phyloP scores from a whole-genome alignment of 2,113 vertebrate genomes.

The Redunca redunca region DNA sequence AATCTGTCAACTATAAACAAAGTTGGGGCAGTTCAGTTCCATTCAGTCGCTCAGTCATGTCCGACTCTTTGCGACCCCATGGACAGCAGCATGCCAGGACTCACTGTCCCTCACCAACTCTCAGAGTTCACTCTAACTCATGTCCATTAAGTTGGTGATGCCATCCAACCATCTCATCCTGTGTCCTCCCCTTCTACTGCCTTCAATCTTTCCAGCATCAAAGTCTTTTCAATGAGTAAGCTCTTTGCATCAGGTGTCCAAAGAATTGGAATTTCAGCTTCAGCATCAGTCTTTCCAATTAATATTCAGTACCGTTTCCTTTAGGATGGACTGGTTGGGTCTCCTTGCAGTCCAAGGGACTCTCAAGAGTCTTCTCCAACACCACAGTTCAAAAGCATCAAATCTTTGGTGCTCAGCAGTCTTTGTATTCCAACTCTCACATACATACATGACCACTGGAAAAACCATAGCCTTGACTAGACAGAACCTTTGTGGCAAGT shows the following conservation, averaged over 20 bases:
- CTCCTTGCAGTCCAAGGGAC: background rate
- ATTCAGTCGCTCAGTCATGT: accelerated
- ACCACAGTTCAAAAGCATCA: too few species aligned
- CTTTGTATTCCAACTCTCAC: too few species aligned
- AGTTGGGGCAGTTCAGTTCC: background rate
- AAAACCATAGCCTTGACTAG: too few species aligned
- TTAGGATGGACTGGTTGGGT: background rate
- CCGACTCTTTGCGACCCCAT: background rate
- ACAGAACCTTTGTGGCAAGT: accelerated
- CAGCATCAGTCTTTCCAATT: background rate
- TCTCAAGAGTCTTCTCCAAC: background rate
- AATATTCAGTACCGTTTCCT: background rate
- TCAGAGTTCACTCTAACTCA: background rate
- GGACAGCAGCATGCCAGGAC: background rate
- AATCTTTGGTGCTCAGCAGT: accelerated
- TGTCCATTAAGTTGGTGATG: background rate
- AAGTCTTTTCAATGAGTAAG: background rate
- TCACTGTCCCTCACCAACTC: background rate
- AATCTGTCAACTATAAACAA: background rate
- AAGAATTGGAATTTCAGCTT: background rate
- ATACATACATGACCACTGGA: too few species aligned
- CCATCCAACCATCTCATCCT: background rate
- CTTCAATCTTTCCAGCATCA: background rate
- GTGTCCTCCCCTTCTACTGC: background rate
- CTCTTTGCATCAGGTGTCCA: background rate